Percentiles rank a stretch among this genome's conserved stretches.
phyloP scores from a whole-genome alignment of 2,797 vertebrate genomes.

The Alca torda region DNA sequence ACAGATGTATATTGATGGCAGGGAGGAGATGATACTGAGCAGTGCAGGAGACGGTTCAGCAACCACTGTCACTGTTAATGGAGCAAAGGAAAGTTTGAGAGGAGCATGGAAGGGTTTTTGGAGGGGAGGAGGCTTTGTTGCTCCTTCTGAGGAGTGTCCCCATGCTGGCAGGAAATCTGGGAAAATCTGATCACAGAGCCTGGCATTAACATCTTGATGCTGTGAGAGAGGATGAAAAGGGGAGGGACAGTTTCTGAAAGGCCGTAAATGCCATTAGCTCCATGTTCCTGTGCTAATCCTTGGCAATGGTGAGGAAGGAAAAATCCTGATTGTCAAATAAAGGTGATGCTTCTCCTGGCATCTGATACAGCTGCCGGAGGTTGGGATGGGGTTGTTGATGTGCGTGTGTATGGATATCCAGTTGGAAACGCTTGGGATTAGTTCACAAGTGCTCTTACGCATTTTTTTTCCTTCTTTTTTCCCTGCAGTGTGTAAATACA shows the following conservation, averaged over 20 bases:
- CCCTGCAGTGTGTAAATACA: neutral
- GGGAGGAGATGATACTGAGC: neutral
- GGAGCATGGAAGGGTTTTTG: rapidly evolving
- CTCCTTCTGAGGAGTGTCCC: neutral
- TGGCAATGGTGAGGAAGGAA: neutral
- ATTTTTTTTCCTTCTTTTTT: rapidly evolving
- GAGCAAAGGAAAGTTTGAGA: neutral
- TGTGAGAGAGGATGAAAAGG: neutral
- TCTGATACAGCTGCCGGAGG: neutral
- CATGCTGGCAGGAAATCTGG: neutral
- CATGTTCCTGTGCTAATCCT: neutral
- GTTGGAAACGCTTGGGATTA: neutral
- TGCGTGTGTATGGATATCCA: neutral
- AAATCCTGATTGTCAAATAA: neutral
- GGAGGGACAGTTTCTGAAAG: neutral
- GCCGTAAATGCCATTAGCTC: neutral
- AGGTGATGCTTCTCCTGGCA: neutral
- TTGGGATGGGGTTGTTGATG: neutral
- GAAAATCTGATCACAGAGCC: neutral
- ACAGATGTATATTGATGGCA: too few species aligned
- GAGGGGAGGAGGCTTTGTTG: neutral
- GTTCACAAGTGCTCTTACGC: rapidly evolving
- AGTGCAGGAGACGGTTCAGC: neutral
- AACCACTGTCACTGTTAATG: neutral
- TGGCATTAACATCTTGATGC: neutral